Base-by-base conservation (phyloP, 1,140 invertebrate species). In the Philaenus spumarius region DNA sequence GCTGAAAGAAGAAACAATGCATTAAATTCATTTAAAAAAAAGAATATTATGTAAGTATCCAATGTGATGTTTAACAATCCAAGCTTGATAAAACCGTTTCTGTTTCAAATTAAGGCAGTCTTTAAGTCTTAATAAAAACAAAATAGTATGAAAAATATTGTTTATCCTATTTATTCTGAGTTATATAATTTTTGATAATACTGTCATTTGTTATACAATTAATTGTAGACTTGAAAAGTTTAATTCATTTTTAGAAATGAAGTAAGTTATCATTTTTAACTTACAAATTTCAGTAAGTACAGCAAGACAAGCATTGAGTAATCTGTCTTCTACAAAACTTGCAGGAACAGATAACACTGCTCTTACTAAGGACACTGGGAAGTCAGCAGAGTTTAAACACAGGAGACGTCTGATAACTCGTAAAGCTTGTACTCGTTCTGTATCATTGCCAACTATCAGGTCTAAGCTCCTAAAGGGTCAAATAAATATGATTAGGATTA, bases 361-460 rank as follows among this genome's bases (percentile, higher is more conserved):
- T 60, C 89, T 73, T 67, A 80, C 75, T 70, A 89, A 66, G 46
- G 82, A 79, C 15, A 80, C 67, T 42, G 85, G 82, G 62, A 90
- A 83, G 46, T 79, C 73, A 20, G 75, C 67, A 3, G 88, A 85
- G 23, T 83, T 78, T 43, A 90, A 70, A 2, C 82, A 73, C 20
- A 90, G 72, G 17, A 87, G 78, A 62, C 85, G 82, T 60, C 90
- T 75, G 30, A 89, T 83, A 15, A 97, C 78, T 68, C 92, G 82
- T 58, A 96, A 74, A 1, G 91, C 92, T 75, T 97, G 93, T 40
- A 95, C 81, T 23, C 93, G 79, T 71, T 97, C 94, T 58, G 88
- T 82, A 67, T 94, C 89, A 72, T 95, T 95, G 62, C 89, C 76
- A 15, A 81, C 81, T 77, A 83, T 80, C 45, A 96, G 75, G 74